Evolutionary conservation across 2,113 vertebrate species (phyloP).

Genomic region (Climacteris rufus): DNA sequence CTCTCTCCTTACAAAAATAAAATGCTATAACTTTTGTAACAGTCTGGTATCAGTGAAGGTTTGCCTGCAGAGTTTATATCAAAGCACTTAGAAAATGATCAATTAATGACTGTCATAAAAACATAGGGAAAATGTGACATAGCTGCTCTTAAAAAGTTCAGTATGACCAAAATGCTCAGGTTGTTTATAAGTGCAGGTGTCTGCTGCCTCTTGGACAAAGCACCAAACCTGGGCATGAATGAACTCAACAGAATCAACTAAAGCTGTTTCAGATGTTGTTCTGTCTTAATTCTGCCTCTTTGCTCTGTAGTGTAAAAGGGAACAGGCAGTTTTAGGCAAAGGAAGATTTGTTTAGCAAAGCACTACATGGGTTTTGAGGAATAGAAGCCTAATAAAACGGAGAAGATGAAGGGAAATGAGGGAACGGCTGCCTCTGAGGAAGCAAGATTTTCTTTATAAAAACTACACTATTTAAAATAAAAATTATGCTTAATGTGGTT

Average conservation of each 20-base stretch:
- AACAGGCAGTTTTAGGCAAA: background rate
- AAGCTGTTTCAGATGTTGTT: background rate
- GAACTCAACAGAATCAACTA: background rate
- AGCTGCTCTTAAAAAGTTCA: background rate
- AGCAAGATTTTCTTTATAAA: background rate
- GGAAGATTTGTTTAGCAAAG: background rate
- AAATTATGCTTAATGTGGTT: background rate
- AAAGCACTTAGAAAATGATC: background rate
- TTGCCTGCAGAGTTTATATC: background rate
- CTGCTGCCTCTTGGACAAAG: background rate
- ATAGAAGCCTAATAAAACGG: background rate
- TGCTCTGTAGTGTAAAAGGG: background rate
- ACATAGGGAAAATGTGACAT: fast-evolving
- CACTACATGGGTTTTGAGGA: fast-evolving
- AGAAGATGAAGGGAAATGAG: background rate
- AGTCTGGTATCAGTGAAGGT: background rate
- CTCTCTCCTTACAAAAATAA: background rate
- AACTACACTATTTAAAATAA: background rate
- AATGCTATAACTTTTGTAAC: background rate
- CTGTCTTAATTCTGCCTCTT: background rate
- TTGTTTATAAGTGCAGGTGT: background rate
- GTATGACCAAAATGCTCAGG: background rate
- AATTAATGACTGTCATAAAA: background rate
- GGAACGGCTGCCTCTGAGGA: background rate
- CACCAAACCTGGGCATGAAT: background rate